Percentiles rank a stretch among this genome's conserved stretches.
These are phyloP conservation scores for Falco concolor DNA, from an alignment of 2,797 vertebrate genomes.

Conservation along the genomic window DNA sequence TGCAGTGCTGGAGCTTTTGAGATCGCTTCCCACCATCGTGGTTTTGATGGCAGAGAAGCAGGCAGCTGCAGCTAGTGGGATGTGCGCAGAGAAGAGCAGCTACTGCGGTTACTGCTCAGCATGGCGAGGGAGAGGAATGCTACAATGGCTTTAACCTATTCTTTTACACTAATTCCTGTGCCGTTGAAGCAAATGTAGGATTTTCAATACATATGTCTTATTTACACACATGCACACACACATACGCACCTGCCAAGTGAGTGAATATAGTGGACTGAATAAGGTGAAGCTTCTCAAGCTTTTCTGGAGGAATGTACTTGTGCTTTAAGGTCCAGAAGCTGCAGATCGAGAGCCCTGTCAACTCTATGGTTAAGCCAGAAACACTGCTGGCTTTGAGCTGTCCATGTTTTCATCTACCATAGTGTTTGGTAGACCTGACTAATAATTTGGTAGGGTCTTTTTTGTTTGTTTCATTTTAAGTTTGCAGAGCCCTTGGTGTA, in stretches of 20 bases:
- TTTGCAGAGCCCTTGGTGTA: background rate
- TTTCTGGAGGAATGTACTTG: background rate
- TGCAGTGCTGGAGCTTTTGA: fast-evolving
- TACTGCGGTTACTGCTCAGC: background rate
- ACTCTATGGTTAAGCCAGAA: background rate
- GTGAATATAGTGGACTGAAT: no score
- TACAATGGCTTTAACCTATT: fast-evolving
- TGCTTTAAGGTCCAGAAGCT: background rate
- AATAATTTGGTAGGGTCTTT: background rate
- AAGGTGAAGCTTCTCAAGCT: background rate
- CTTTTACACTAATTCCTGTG: background rate
- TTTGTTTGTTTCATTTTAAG: background rate
- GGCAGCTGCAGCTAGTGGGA: background rate
- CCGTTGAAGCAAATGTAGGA: background rate
- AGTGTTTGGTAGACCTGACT: background rate
- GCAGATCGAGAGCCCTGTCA: background rate
- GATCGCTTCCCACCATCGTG: fast-evolving
- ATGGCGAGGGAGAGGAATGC: fast-evolving
- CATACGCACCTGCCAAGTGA: no score
- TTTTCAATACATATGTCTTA: background rate
- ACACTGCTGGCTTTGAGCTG: background rate
- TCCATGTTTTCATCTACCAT: background rate
- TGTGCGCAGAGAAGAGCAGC: background rate
- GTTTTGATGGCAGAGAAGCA: background rate
- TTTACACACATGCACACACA: no score